phyloP scores from a whole-genome alignment of 2,888 invertebrate genomes.

The Fissipunctia ypsillon region DNA sequence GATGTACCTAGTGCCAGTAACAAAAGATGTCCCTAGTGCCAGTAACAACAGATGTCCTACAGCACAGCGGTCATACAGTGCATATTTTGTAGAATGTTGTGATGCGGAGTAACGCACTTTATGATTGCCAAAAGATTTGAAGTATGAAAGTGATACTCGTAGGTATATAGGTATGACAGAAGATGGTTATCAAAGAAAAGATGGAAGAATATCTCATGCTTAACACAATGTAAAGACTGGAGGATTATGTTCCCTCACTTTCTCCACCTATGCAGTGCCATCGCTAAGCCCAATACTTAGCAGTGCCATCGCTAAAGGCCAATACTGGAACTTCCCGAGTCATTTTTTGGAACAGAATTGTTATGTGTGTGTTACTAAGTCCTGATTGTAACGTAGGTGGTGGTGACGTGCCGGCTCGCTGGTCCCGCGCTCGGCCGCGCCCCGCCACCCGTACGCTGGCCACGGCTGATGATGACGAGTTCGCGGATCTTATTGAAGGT shows the following conservation, averaged over 20 bases:
- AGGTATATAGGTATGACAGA: not conserved
- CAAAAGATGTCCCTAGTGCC: not conserved
- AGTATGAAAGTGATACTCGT: not conserved
- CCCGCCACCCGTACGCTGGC: slow-evolving; percentile 83
- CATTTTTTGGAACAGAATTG: not conserved
- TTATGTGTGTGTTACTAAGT: not conserved
- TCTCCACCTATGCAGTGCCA: not conserved
- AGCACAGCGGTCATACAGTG: not conserved
- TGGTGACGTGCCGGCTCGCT: slow-evolving; percentile 72
- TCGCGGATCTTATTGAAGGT: slow-evolving; percentile 83
- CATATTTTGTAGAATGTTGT: not conserved
- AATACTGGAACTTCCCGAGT: not conserved
- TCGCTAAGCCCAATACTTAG: not conserved
- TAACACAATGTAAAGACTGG: not conserved
- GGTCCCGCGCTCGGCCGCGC: slow-evolving; percentile 78
- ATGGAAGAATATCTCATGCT: not conserved
- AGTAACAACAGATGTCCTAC: not conserved
- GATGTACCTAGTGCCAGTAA: not conserved
- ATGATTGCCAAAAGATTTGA: not conserved
- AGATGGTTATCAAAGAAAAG: not conserved
- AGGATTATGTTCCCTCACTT: not conserved
- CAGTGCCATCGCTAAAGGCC: not conserved
- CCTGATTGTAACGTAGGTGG: slow-evolving; percentile 40
- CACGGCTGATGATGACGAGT: slow-evolving; percentile 81
- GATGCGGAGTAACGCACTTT: not conserved